A percentile compares a stretch with the other conserved stretches of the same genome.
Evolutionary conservation across 2,888 invertebrate species (phyloP).

Genomic region (Malacosoma neustria): DNA sequence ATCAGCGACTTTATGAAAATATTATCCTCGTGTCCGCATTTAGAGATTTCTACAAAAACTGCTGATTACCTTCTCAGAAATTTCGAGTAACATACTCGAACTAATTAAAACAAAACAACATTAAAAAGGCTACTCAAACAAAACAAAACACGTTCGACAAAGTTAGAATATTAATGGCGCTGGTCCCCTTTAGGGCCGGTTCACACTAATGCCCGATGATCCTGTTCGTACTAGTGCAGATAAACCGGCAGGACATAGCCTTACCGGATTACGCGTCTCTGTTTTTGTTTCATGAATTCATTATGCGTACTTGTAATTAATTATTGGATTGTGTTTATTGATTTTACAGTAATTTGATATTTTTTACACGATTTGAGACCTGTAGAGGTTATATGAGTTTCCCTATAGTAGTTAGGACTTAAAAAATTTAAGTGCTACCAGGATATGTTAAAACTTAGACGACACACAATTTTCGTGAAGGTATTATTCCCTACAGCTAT

Average conservation of each 20-base stretch:
- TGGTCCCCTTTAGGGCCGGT: conserved; percentile 19
- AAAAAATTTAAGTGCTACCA: too few relatives aligned
- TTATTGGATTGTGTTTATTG: conserved; percentile 3
- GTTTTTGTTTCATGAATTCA: conserved; percentile 49
- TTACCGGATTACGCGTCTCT: conserved; percentile 55
- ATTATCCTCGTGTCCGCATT: too few relatives aligned
- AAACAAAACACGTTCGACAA: conserved; percentile 58
- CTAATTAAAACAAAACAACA: conserved; percentile 41
- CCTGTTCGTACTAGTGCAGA: conserved; percentile 13
- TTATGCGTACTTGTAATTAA: conserved; percentile 14
- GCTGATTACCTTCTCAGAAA: too few relatives aligned
- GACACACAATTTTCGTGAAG: too few relatives aligned
- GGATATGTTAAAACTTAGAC: too few relatives aligned
- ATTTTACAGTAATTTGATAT: too few relatives aligned
- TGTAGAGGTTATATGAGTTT: too few relatives aligned
- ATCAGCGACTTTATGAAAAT: too few relatives aligned
- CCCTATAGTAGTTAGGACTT: too few relatives aligned
- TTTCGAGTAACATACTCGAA: conserved; percentile 22
- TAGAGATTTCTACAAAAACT: too few relatives aligned
- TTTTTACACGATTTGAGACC: too few relatives aligned
- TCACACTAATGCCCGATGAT: conserved; percentile 37
- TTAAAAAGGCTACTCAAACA: conserved; percentile 22
- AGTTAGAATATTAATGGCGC: conserved; percentile 63
- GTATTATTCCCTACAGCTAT: too few relatives aligned
- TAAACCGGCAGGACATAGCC: conserved; percentile 32